Conservation (phyloP, 2,113 vertebrate genomes). For the Heptranchias perlo region DNA sequence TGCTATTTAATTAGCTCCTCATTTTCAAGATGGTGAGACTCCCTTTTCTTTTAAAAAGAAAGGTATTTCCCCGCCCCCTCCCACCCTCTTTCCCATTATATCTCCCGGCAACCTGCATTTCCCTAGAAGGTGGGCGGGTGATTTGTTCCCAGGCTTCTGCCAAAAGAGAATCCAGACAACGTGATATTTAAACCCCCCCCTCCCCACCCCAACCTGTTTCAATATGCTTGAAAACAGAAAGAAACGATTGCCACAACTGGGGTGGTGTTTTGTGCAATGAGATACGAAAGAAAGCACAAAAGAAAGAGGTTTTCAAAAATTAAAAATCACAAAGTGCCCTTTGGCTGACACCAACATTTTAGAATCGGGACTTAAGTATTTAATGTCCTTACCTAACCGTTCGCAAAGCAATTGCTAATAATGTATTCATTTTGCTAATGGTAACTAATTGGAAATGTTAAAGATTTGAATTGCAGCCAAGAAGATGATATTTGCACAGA, state of each 20-base stretch:
- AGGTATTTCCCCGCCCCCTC: no score
- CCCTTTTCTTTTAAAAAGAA: neutral
- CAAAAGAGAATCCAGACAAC: neutral
- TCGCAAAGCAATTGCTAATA: conserved; percentile 34
- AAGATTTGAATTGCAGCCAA: conserved; percentile 37
- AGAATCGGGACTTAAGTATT: conserved; percentile 9
- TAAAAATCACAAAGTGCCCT: neutral
- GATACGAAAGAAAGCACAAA: neutral
- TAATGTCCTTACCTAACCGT: conserved; percentile 10
- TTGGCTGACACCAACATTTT: conserved; percentile 11
- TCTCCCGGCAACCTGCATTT: neutral
- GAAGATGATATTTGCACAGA: conserved; percentile 30
- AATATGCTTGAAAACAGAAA: neutral
- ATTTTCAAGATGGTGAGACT: neutral
- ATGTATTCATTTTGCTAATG: conserved; percentile 38
- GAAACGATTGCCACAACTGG: neutral
- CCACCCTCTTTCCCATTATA: neutral
- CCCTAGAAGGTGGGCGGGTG: neutral
- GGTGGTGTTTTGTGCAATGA: neutral
- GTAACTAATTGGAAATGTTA: conserved; percentile 33
- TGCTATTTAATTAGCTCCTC: neutral
- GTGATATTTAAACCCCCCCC: neutral
- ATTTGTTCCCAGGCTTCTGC: neutral
- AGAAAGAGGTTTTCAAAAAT: neutral
- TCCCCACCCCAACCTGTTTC: neutral